A percentile compares a stretch with the other conserved stretches of the same genome.
Conservation (phyloP, 2,113 vertebrate genomes). For the Haliaeetus leucogaster region DNA sequence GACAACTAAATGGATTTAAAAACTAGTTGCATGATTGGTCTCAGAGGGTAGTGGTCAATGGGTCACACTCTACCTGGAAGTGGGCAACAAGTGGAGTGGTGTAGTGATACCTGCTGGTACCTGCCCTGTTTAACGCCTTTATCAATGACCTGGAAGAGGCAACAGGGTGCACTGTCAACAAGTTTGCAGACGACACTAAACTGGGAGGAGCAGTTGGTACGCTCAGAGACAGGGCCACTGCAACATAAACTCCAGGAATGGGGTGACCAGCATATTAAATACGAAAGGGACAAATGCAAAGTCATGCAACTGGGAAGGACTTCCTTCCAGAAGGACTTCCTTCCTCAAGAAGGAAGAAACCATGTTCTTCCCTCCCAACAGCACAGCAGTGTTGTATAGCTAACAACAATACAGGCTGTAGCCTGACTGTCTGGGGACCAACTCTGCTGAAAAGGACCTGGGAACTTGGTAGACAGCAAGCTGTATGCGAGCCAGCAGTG, state of each 20-base stretch:
- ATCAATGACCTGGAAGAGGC: not conserved
- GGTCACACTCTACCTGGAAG: not conserved
- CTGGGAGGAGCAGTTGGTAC: not conserved
- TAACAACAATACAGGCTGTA: not conserved
- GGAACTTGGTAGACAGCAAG: not conserved
- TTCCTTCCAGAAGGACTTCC: not conserved
- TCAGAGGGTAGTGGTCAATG: not conserved
- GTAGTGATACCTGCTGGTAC: not conserved
- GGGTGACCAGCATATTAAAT: not conserved
- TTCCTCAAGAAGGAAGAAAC: not conserved
- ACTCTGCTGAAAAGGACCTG: not conserved
- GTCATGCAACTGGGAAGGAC: not conserved
- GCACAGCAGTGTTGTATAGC: not conserved
- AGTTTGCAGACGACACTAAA: not conserved
- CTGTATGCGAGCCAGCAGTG: not conserved
- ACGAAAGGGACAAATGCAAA: not conserved
- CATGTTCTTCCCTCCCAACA: not conserved
- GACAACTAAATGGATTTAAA: not conserved
- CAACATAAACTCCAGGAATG: not conserved
- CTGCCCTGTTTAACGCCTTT: not conserved
- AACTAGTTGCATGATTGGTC: not conserved
- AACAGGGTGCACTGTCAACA: not conserved
- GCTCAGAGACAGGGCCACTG: not conserved
- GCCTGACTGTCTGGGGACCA: not conserved
- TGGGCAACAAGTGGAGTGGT: not conserved